phyloP scores from a whole-genome alignment of 2,888 invertebrate genomes.

The Epirrita christyi region DNA sequence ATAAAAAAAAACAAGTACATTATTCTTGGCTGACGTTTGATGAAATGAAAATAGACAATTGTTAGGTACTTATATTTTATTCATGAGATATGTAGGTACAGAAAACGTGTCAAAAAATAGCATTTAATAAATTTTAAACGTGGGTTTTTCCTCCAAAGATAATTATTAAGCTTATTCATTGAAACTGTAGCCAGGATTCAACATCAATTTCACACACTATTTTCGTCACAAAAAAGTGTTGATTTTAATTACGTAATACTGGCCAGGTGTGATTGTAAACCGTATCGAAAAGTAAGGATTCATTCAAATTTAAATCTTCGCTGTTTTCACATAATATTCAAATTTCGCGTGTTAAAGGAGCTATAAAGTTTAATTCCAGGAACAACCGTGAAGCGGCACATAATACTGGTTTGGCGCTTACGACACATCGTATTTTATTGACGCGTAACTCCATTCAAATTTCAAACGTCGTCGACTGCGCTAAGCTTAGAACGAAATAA shows the following conservation, averaged over 20 bases:
- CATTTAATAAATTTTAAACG: no score
- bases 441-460: slow-evolving; percentile 53
- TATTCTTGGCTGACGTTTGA: slow-evolving; percentile 7
- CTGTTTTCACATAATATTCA: slow-evolving; percentile 57
- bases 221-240: slow-evolving; percentile 31
- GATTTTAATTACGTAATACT: slow-evolving; percentile 39
- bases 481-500: slow-evolving; percentile 44
- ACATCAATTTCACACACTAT: slow-evolving; percentile 34
- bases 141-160: no score
- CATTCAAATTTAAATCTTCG: slow-evolving; percentile 43
- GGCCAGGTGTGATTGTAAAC: slow-evolving; percentile 31
- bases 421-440: slow-evolving; percentile 36
- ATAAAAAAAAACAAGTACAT: no score
- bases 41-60: no score
- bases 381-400: slow-evolving; percentile 61
- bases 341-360: slow-evolving; percentile 64
- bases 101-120: neutral
- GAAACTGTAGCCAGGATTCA: slow-evolving; percentile 7
- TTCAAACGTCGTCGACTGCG: slow-evolving; percentile 41
- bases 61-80: slow-evolving; percentile 11
- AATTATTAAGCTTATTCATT: no score
- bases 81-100: neutral
- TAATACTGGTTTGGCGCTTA: slow-evolving; percentile 44
- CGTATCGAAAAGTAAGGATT: slow-evolving; percentile 34
- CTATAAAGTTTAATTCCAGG: slow-evolving; percentile 62